Percentiles rank a stretch among this genome's conserved stretches.
Conservation (phyloP, 2,113 vertebrate species). For the Anthoscopus minutus region DNA sequence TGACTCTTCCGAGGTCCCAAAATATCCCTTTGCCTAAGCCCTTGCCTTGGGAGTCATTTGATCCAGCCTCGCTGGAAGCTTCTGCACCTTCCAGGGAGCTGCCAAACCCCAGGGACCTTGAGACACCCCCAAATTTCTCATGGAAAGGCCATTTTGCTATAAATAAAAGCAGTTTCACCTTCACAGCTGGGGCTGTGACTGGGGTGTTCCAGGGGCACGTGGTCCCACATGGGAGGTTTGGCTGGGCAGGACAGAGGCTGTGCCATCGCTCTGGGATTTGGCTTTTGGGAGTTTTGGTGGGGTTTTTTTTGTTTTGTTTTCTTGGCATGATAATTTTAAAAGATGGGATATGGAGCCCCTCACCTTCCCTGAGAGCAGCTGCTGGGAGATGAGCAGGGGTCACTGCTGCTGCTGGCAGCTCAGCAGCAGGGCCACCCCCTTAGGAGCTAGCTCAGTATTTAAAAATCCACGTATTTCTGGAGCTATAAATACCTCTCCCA, state of each 20-base stretch:
- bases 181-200: neutral
- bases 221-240: rapidly evolving
- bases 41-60: neutral
- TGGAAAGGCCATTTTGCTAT: neutral
- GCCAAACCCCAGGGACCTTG: neutral
- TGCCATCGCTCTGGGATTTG: rapidly evolving
- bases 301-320: neutral
- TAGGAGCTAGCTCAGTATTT: neutral
- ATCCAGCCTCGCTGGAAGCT: neutral
- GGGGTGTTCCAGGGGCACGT: rapidly evolving
- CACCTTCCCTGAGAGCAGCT: rapidly evolving
- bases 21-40: neutral
- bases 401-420: neutral
- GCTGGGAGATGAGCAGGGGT: rapidly evolving
- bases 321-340: neutral
- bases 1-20: neutral
- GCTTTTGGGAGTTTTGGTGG: neutral
- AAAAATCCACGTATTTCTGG: neutral
- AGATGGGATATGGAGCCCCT: rapidly evolving
- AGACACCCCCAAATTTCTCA: neutral
- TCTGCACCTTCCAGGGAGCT: neutral
- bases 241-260: neutral
- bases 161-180: neutral
- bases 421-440: neutral
- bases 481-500: neutral